These are phyloP conservation scores for Drosophila insularis DNA, from an alignment of 1,140 invertebrate genomes.

Conservation along the genomic window DNA sequence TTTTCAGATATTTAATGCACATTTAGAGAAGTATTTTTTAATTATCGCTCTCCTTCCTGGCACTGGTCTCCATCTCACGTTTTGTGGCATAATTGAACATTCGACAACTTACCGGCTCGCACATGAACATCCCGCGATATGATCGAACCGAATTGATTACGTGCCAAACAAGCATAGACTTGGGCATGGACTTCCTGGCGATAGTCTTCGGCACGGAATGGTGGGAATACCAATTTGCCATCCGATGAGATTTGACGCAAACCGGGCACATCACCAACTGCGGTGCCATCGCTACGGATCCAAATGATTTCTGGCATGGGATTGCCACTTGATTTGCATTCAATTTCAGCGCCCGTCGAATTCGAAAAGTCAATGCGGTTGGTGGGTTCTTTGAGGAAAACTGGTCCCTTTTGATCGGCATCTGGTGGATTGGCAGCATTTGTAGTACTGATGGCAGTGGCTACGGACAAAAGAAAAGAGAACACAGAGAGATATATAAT, in stretches of 20 bases:
- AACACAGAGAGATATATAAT: conserved; percentile 28
- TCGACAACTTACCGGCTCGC: conserved; percentile 90
- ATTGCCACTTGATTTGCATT: conserved; percentile 95
- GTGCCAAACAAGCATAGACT: conserved; percentile 95
- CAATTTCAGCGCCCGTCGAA: conserved; percentile 95
- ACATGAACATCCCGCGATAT: conserved; percentile 96
- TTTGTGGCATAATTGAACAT: conserved; percentile 40
- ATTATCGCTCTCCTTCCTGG: conserved; percentile 4
- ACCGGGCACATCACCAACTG: conserved; percentile 94
- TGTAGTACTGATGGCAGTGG: conserved; percentile 33
- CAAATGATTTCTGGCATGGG: conserved; percentile 96
- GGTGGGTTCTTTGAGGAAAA: conserved; percentile 95
- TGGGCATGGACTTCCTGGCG: conserved; percentile 96
- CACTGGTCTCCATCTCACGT: conserved; percentile 30
- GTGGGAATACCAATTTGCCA: conserved; percentile 96
- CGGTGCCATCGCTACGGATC: conserved; percentile 93
- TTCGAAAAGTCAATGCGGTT: conserved; percentile 96
- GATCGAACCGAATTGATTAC: conserved; percentile 94
- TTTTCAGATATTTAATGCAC: too few relatives aligned
- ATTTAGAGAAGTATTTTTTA: neutral
- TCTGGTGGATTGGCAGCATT: conserved; percentile 74
- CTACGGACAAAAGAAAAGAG: conserved; percentile 15
- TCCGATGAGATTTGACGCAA: conserved; percentile 93
- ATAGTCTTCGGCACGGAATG: conserved; percentile 96
- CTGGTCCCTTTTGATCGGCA: conserved; percentile 87